A percentile compares a stretch with the other conserved stretches of the same genome.
phyloP scores from a whole-genome alignment of 2,797 vertebrate genomes.

The Anolis apletophallus region DNA sequence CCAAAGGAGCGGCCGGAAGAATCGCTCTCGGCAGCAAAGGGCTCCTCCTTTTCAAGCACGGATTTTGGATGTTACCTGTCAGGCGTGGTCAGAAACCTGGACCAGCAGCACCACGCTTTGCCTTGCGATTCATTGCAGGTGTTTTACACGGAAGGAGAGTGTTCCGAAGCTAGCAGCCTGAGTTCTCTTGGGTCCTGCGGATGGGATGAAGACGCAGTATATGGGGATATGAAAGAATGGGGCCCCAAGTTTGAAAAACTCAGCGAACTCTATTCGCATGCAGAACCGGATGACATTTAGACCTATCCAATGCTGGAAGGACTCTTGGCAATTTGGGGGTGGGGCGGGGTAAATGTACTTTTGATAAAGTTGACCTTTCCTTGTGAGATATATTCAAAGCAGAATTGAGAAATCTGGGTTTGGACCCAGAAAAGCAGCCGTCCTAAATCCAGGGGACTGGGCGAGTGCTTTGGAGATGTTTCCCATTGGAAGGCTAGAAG shows the following conservation, averaged over 20 bases:
- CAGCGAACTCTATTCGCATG: constrained; percentile 84
- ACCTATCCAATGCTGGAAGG: background rate
- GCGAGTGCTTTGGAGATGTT: background rate
- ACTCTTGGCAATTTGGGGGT: background rate
- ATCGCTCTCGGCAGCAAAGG: constrained; percentile 41
- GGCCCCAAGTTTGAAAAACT: constrained; percentile 89
- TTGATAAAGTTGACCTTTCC: background rate
- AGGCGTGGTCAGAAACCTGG: constrained; percentile 81
- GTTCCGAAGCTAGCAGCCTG: constrained; percentile 83
- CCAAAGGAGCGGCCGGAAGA: background rate
- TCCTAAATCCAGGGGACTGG: background rate
- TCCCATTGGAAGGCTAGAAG: background rate
- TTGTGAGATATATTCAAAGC: background rate
- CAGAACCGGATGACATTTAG: constrained; percentile 80
- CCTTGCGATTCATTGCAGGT: constrained; percentile 86
- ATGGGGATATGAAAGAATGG: constrained; percentile 84
- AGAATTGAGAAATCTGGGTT: background rate
- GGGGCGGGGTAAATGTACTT: background rate
- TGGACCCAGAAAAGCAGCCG: background rate
- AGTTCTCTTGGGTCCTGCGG: constrained; percentile 85
- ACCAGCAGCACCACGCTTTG: constrained; percentile 76
- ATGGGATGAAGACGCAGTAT: constrained; percentile 72
- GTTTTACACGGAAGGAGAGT: constrained; percentile 86
- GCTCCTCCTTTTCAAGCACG: constrained; percentile 78
- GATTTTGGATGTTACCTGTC: constrained; percentile 83